A percentile compares a stretch with the other conserved stretches of the same genome.
Evolutionary conservation across 2,113 vertebrate species (phyloP).

Genomic region (Pogona vitticeps): DNA sequence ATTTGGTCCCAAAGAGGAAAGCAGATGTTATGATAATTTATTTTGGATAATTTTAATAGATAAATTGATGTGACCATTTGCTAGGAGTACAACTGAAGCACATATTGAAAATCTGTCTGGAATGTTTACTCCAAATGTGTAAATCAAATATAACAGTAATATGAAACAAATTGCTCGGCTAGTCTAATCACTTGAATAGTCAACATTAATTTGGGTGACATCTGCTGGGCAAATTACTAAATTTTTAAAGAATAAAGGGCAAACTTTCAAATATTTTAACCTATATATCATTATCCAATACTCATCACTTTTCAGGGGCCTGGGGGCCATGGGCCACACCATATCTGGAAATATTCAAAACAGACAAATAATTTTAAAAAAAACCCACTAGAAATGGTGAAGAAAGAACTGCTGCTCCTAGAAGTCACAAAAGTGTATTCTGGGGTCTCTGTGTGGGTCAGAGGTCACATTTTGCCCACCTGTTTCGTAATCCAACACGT

Average conservation of each 20-base stretch:
- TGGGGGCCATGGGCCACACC: too few species aligned
- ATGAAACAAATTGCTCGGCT: background rate
- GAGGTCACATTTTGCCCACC: too few species aligned
- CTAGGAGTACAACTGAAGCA: conserved; percentile 28
- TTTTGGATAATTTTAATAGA: conserved; percentile 60
- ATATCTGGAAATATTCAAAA: too few species aligned
- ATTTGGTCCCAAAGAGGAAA: conserved; percentile 46
- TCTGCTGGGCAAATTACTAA: background rate
- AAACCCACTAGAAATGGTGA: too few species aligned
- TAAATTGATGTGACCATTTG: conserved; percentile 7
- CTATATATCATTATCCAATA: background rate
- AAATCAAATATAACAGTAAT: background rate
- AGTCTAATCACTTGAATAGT: background rate
- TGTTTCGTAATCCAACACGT: background rate
- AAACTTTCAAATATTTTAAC: conserved; percentile 37
- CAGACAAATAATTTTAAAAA: too few species aligned
- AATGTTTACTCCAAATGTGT: background rate
- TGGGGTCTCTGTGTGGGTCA: too few species aligned
- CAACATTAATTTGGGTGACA: conserved; percentile 32
- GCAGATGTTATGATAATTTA: conserved; percentile 33
- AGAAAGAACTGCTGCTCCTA: too few species aligned
- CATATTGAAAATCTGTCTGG: conserved; percentile 20
- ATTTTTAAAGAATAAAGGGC: conserved; percentile 42
- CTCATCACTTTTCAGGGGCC: too few species aligned
- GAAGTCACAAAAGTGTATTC: too few species aligned